These are phyloP conservation scores for Cottus gobio DNA, from an alignment of 2,113 vertebrate species.

Conservation along the genomic window DNA sequence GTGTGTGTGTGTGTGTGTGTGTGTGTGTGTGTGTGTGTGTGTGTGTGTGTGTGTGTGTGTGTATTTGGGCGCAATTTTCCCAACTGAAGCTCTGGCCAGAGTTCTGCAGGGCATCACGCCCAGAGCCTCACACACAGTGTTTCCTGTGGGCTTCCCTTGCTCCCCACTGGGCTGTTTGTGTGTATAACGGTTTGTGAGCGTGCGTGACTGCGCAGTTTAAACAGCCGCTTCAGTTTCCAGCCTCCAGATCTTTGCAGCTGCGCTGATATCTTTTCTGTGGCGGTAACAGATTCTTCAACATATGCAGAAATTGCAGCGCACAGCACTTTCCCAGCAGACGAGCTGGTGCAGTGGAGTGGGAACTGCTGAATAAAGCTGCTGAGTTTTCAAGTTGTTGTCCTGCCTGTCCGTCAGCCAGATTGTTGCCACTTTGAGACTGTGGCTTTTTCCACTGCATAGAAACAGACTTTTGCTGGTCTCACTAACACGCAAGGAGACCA, in stretches of 20 bases:
- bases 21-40: not conserved
- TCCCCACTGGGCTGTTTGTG: constrained; percentile 43
- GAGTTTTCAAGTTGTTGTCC: constrained; percentile 33
- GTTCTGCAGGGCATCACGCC: constrained; percentile 62
- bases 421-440: constrained; percentile 38
- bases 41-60: constrained; percentile 6
- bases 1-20: not conserved
- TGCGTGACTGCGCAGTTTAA: constrained; percentile 55
- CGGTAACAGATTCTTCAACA: constrained; percentile 38
- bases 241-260: constrained; percentile 60
- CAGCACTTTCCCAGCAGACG: constrained; percentile 22
- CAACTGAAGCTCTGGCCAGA: constrained; percentile 28
- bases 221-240: constrained; percentile 45
- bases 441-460: constrained; percentile 14
- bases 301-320: constrained; percentile 45
- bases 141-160: constrained; percentile 67
- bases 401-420: not conserved
- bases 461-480: constrained; percentile 24
- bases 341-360: constrained; percentile 41
- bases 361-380: constrained; percentile 61
- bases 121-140: constrained; percentile 58
- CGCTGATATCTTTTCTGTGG: constrained; percentile 42
- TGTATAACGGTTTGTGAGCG: constrained; percentile 44
- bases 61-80: constrained; percentile 11
- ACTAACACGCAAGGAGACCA: constrained; percentile 12